Evolutionary conservation across 2,888 invertebrate genomes (phyloP), one percentile per base, ranked within the genome.

Genomic region (Piscicola geometra): DNA sequence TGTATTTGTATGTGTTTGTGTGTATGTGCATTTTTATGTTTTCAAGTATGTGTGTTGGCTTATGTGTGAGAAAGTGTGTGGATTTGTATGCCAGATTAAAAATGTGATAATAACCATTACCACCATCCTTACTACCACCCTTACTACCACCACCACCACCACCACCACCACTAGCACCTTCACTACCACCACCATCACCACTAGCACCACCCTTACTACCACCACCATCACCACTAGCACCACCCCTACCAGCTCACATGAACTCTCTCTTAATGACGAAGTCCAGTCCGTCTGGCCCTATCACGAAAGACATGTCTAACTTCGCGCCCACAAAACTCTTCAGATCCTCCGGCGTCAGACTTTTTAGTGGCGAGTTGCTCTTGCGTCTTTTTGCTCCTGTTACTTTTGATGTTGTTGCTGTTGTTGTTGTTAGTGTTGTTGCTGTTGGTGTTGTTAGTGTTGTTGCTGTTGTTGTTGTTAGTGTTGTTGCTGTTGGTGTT

Each of bases 311-410:
- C 73, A 73, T 73, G 36, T 35, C 64, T 9, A 73, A 33, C 52
- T 25, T 25, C 18, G 36, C 36, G 3, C 73, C 73, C 9, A 9
- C 25, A 25, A 73, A 73, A 21, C 15, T 21, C 9, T 50, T 50
- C 47, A 33, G 32, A 36, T 64, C 64, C 1, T 32, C 64, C 28
- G 15, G n/a, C 12, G 60, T 28, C 2, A 56, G 73, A 64, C 73
- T 73, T 35, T 64, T 73, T 2, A 50, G 41, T 32, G 73, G 73
- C 33, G 18, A 18, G 73, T n/a, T 50, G 25, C 28, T 64, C 64
- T 73, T 73, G 9, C 73, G 25, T 32, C 52, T 73, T 33, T 73
- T 73, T 25, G 73, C 60, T 32, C 73, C 73, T 64, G 9, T 64
- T n/a, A 5, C 28, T 3, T 21, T 64, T 64, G 64, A 5, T 64